Base-by-base conservation (phyloP, 2,797 vertebrate species). In the Sibirionetta formosa region DNA sequence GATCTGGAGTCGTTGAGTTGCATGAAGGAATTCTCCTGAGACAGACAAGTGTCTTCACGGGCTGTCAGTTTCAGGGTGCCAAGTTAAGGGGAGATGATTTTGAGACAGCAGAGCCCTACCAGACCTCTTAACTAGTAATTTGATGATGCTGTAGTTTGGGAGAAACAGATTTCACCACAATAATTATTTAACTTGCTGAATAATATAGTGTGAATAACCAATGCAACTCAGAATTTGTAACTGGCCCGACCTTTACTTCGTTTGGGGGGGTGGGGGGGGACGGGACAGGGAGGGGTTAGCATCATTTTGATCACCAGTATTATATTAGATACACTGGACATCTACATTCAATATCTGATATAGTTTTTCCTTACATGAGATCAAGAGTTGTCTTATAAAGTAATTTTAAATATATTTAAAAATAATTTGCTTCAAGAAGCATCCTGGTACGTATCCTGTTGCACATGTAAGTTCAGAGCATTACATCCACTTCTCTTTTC, bases 371-470 rank as follows among this genome's bases (percentile, higher is more conserved):
- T 51, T 69, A 56, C 2, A 3, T 65, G 35, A 44, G 42, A 44
- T 44, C 42, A 44, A 44, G 42, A 60, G 23, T 76, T 85, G 33
- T 61, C 23, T 26, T 78, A 9, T 31, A 63, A 42, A 27, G 7
- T 29, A 23, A 66, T 27, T 11, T 35, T 17, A 22, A 23, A 31
- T 57, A 50, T 24, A 22, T 71, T 90, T 93, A 18, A 70, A 76
- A 58, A 46, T 63, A 56, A n/a, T 65, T 77, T 80, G 8, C 19
- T 89, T 86, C 50, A 65, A 79, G 58, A 87, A 79, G 15, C 14
- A 65, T 22, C 48, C 24, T 31, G 35, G 18, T 88, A 22, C 0
- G 0, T 65, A 57, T 23, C 23, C 17, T 56, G 5, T 58, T 0
- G 0, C 54, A 15, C 12, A 0, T 31, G 7, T 22, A 38, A 7